A percentile compares a stretch with the other conserved stretches of the same genome.
phyloP scores from a whole-genome alignment of 2,797 vertebrate species.

The Poeciliopsis infans region DNA sequence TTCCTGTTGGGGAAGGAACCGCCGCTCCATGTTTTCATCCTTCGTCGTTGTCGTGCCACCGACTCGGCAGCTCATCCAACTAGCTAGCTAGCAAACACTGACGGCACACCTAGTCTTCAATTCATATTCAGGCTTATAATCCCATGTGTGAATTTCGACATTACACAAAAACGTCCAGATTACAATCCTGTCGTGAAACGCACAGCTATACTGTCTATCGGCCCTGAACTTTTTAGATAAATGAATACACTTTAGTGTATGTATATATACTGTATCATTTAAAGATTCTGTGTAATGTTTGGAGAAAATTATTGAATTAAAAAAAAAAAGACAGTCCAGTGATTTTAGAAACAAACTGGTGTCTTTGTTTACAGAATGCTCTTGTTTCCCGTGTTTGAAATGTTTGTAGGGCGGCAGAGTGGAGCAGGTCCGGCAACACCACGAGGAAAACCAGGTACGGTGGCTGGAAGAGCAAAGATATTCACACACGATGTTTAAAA shows the following conservation, averaged over 20 bases:
- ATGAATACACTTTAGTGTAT: constrained; percentile 81
- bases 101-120: constrained; percentile 53
- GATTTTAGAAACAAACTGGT: constrained; percentile 65
- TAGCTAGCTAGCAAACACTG: constrained; percentile 57
- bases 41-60: constrained; percentile 56
- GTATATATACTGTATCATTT: constrained; percentile 86
- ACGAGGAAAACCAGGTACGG: too few species aligned
- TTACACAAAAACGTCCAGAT: constrained; percentile 72
- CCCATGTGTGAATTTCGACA: constrained; percentile 62
- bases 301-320: constrained; percentile 81
- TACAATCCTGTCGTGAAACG: constrained; percentile 77
- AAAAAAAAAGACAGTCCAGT: constrained; percentile 77
- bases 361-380: constrained; percentile 35
- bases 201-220: constrained; percentile 80
- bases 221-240: constrained; percentile 83
- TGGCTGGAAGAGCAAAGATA: too few species aligned
- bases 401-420: not conserved
- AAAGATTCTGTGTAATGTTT: constrained; percentile 84
- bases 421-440: not conserved
- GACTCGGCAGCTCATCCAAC: constrained; percentile 62
- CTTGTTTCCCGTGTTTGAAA: not conserved
- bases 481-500: too few species aligned
- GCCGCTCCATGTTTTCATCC: constrained; percentile 61
- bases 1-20: constrained; percentile 65
- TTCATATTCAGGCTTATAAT: constrained; percentile 44